Conservation (phyloP, 2,888 invertebrate species). For the Tetropium fuscum region DNA sequence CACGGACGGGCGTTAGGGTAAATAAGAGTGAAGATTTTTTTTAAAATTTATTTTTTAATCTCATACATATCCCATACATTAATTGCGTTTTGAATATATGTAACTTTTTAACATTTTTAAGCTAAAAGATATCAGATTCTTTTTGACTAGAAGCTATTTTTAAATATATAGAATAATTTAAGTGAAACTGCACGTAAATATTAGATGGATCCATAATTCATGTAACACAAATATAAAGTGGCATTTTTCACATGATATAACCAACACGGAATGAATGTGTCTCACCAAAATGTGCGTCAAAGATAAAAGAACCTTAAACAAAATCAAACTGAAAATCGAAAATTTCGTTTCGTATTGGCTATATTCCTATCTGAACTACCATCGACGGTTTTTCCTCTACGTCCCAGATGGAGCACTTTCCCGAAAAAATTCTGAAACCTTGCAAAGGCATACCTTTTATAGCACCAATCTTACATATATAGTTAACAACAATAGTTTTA, state of each 20-base stretch:
- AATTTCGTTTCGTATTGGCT: constrained; percentile 21
- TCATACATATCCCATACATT: constrained; percentile 69
- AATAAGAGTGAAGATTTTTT: constrained; percentile 2
- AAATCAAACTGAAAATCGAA: constrained; percentile 7
- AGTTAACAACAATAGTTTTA: constrained; percentile 62
- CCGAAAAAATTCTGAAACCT: constrained; percentile 48
- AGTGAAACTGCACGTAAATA: constrained; percentile 62
- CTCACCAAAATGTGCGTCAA: constrained; percentile 50
- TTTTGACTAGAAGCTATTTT: constrained; percentile 61
- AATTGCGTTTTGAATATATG: constrained; percentile 66
- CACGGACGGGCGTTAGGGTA: background rate
- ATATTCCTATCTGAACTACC: constrained; percentile 19
- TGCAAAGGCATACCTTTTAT: constrained; percentile 62
- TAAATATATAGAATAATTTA: constrained; percentile 45
- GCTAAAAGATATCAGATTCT: constrained; percentile 63
- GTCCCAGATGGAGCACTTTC: constrained; percentile 51
- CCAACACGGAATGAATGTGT: constrained; percentile 54
- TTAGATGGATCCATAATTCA: constrained; percentile 46
- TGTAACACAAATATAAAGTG: constrained; percentile 59
- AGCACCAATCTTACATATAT: constrained; percentile 66
- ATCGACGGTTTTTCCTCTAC: constrained; percentile 15
- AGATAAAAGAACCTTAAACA: constrained; percentile 25
- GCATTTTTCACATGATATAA: constrained; percentile 34
- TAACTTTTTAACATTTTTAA: constrained; percentile 64
- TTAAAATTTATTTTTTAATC: constrained; percentile 60